These are phyloP conservation scores for Myotis planiceps DNA, from an alignment of 2,797 vertebrate species.

Conservation along the genomic window DNA sequence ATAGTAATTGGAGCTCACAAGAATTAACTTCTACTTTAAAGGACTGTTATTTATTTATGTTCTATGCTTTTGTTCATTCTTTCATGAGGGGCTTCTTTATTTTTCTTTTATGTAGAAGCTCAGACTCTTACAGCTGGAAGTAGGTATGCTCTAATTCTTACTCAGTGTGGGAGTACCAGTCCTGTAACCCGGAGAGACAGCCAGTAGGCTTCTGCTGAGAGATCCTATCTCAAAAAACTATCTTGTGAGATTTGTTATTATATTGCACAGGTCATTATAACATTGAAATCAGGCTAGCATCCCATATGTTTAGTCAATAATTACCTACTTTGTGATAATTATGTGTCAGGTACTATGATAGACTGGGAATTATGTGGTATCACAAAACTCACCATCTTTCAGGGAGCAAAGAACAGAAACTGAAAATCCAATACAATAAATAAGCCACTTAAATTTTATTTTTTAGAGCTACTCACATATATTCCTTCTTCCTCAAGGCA, in stretches of 20 bases:
- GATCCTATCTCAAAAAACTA: background rate
- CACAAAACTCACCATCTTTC: background rate
- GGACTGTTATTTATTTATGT: background rate
- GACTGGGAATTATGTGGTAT: background rate
- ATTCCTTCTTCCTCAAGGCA: background rate
- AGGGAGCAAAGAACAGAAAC: background rate
- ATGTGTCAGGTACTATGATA: background rate
- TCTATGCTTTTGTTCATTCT: background rate
- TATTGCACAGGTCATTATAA: background rate
- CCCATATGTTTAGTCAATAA: background rate
- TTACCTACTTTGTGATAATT: background rate
- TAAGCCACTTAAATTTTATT: background rate
- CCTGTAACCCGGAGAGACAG: background rate
- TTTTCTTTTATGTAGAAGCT: background rate
- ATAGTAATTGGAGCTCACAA: background rate
- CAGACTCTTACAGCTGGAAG: background rate
- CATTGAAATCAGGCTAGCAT: background rate
- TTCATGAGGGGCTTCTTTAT: background rate
- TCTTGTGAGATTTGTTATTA: background rate
- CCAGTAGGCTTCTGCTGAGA: background rate
- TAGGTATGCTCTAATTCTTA: background rate
- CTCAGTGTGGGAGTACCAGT: background rate
- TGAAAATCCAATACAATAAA: background rate
- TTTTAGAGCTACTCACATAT: background rate
- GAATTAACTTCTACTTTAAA: background rate